Evolutionary conservation across 2,113 vertebrate species (phyloP).

Genomic region (Rutilus rutilus): DNA sequence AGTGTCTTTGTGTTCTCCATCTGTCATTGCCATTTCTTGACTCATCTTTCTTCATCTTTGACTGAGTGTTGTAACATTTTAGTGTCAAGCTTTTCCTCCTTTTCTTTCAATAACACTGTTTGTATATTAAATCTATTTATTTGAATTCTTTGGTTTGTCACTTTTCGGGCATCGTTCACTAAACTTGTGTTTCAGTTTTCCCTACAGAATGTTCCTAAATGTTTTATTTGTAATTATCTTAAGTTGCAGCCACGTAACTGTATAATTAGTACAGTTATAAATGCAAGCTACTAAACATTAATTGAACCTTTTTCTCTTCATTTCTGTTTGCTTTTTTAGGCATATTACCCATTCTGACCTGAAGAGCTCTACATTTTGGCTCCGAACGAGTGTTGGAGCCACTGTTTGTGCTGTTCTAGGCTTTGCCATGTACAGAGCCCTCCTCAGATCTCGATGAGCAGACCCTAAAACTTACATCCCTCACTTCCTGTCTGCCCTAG

Average conservation of each 20-base stretch:
- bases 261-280: neutral
- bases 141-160: neutral
- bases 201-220: neutral
- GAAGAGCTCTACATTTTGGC: constrained; percentile 93
- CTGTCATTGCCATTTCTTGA: neutral
- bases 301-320: neutral
- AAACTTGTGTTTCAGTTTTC: neutral
- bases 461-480: neutral
- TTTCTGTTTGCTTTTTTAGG: constrained; percentile 74
- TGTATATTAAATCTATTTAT: neutral
- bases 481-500: neutral
- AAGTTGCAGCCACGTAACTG: too few species aligned
- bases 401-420: constrained; percentile 92
- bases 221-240: neutral
- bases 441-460: constrained; percentile 90
- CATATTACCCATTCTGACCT: constrained; percentile 90
- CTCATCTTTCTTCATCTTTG: neutral
- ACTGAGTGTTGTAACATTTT: neutral
- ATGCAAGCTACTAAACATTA: neutral
- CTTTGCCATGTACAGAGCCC: constrained; percentile 92
- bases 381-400: constrained; percentile 92
- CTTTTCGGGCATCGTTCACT: neutral
- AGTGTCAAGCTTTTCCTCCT: neutral
- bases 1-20: neutral
- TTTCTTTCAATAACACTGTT: neutral